Conservation (phyloP, 1,140 invertebrate genomes). For the Drosophila sp. region DNA sequence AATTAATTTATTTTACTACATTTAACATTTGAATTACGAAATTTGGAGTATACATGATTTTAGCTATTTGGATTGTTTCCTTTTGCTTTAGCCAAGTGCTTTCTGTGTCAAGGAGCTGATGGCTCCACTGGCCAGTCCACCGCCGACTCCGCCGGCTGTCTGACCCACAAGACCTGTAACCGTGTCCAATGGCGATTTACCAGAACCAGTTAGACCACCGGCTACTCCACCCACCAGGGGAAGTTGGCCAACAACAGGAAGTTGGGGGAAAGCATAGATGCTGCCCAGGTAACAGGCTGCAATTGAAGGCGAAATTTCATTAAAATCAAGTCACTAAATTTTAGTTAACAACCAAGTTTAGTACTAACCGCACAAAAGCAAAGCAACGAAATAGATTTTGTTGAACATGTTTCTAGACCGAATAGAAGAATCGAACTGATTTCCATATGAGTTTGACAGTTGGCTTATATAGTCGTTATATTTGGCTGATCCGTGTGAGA, state of each 20-base stretch:
- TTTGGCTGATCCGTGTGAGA: conserved; percentile 1
- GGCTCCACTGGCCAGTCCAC: background rate
- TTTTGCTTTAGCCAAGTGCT: background rate
- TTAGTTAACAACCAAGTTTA: background rate
- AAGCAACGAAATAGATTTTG: conserved; percentile 49
- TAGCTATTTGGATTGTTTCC: background rate
- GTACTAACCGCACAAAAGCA: conserved; percentile 60
- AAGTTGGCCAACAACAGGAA: background rate
- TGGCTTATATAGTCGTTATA: conserved; percentile 25
- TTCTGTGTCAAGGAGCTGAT: background rate
- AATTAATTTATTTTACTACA: no score
- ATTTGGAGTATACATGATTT: no score
- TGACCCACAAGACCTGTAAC: background rate
- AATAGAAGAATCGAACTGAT: conserved; percentile 44
- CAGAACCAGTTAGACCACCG: background rate
- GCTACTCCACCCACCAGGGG: background rate
- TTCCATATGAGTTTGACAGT: background rate
- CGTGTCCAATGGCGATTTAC: background rate
- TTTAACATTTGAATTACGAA: no score
- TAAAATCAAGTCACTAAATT: background rate
- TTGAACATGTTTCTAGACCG: conserved; percentile 52
- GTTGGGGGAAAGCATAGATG: background rate
- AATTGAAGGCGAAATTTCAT: background rate
- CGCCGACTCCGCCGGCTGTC: background rate
- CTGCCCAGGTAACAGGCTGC: conserved; percentile 35